phyloP scores from a whole-genome alignment of 2,888 invertebrate species.

The Pollenia labialis region DNA sequence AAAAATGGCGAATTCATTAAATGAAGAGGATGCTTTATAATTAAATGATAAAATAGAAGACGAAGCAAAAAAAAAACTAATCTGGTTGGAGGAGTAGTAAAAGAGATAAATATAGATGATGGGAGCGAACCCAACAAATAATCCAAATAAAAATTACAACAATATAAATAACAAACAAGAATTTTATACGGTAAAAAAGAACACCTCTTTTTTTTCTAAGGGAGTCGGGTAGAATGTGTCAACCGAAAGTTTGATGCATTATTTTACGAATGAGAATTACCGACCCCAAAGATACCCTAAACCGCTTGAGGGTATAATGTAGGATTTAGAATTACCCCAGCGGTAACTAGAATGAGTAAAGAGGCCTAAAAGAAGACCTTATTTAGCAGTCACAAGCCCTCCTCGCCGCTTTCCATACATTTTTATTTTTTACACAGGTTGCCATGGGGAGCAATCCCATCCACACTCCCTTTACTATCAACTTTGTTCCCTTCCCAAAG shows the following conservation, averaged over 20 bases:
- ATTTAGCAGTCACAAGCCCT: too few relatives aligned
- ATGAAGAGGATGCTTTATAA: constrained; percentile 67
- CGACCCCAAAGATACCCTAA: too few relatives aligned
- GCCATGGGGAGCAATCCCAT: too few relatives aligned
- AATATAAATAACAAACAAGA: neutral
- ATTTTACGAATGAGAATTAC: neutral
- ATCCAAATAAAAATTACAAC: constrained; percentile 41
- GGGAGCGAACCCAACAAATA: constrained; percentile 13
- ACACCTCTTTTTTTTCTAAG: neutral
- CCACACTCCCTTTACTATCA: too few relatives aligned
- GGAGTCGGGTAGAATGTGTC: neutral
- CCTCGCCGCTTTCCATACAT: too few relatives aligned
- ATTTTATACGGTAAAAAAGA: neutral
- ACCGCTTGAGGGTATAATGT: too few relatives aligned
- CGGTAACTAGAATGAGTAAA: too few relatives aligned
- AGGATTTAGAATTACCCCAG: too few relatives aligned
- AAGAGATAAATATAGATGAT: neutral
- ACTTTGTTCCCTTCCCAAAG: too few relatives aligned
- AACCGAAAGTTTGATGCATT: constrained; percentile 45
- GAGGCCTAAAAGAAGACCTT: too few relatives aligned
- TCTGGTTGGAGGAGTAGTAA: constrained; percentile 5
- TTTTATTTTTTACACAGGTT: too few relatives aligned
- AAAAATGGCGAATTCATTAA: constrained; percentile 66
- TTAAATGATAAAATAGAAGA: constrained; percentile 62
- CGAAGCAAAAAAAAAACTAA: constrained; percentile 27